A percentile compares a stretch with the other conserved stretches of the same genome.
phyloP scores from a whole-genome alignment of 2,797 vertebrate genomes.

The Pogoniulus pusillus region DNA sequence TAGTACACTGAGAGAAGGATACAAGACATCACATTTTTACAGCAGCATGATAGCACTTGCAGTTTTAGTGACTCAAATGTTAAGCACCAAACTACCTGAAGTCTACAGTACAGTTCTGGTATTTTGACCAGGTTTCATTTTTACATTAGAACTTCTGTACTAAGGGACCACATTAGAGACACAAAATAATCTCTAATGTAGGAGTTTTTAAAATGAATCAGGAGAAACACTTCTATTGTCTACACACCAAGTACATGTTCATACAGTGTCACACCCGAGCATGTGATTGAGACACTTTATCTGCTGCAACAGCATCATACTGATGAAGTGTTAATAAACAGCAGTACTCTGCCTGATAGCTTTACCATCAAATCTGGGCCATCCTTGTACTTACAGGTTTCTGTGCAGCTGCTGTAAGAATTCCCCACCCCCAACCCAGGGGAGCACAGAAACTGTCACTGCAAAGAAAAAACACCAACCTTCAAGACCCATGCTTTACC shows the following conservation, averaged over 20 bases:
- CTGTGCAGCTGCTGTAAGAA: neutral
- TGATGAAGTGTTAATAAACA: neutral
- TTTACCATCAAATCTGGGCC: neutral
- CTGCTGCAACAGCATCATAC: neutral
- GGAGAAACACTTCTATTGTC: neutral
- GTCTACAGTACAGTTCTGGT: neutral
- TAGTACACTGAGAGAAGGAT: neutral
- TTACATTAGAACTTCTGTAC: neutral
- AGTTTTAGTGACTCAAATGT: neutral
- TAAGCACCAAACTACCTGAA: neutral
- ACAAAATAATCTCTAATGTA: neutral
- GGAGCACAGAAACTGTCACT: neutral
- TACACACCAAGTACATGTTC: neutral
- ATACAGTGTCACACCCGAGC: neutral
- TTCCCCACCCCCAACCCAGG: neutral
- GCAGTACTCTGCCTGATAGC: neutral
- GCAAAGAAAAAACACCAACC: neutral
- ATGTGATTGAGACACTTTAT: neutral
- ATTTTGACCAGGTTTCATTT: neutral
- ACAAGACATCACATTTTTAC: neutral
- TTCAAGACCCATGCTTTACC: neutral
- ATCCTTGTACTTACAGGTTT: neutral
- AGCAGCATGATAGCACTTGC: neutral
- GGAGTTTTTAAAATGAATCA: neutral
- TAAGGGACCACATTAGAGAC: rapidly evolving